phyloP scores from a whole-genome alignment of 2,113 vertebrate genomes.

The Scolopax mira region DNA sequence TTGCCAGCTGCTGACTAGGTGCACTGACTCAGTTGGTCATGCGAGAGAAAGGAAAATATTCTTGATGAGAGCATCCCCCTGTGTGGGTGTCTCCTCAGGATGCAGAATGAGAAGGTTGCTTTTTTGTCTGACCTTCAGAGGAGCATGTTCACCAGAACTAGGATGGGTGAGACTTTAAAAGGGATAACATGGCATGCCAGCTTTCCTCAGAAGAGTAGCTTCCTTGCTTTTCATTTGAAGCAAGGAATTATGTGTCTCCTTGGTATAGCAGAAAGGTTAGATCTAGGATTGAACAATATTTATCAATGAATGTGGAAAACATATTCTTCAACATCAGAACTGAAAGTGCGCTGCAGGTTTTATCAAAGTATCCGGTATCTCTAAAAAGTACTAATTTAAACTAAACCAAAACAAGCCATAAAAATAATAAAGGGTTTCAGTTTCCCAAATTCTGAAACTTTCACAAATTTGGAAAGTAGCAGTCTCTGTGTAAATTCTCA shows the following conservation, averaged over 20 bases:
- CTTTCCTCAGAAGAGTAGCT: not conserved
- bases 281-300: not conserved
- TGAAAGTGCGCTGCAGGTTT: not conserved
- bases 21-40: slow-evolving; percentile 27
- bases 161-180: not conserved
- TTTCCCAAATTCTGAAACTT: not conserved
- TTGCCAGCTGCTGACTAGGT: not conserved
- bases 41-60: slow-evolving; percentile 8
- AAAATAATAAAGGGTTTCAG: not conserved
- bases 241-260: not conserved
- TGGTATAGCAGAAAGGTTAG: not conserved
- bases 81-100: not conserved
- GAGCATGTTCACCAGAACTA: not conserved
- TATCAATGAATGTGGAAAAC: not conserved
- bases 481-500: not conserved
- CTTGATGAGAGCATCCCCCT: not conserved
- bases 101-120: fast-evolving
- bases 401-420: not conserved
- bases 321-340: not conserved
- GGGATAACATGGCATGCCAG: not conserved
- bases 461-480: not conserved
- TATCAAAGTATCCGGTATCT: not conserved
- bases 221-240: not conserved
- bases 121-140: not conserved
- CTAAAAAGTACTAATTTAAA: not conserved